A percentile compares a stretch with the other conserved stretches of the same genome.
These are phyloP conservation scores for Gymnorhina tibicen DNA, from an alignment of 2,113 vertebrate genomes.

Conservation along the genomic window DNA sequence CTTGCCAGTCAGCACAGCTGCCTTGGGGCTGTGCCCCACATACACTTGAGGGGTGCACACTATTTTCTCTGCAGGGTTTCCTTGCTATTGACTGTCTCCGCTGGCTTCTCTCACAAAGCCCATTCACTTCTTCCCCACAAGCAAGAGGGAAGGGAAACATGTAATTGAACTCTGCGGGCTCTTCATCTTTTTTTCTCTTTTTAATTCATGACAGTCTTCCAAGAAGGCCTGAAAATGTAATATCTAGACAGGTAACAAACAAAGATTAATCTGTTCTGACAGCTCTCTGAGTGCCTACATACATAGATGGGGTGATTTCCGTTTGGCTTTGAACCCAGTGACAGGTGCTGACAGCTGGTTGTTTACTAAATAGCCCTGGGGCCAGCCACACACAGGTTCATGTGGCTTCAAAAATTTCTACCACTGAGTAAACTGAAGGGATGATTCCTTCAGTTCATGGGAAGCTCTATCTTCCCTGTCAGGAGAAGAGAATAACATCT, in stretches of 20 bases:
- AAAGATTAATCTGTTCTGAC: background rate
- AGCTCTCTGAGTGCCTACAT: background rate
- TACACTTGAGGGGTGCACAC: fast-evolving
- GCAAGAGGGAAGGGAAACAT: background rate
- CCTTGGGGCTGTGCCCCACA: fast-evolving
- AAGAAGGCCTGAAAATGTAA: background rate
- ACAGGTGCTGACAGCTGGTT: background rate
- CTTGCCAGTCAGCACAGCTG: background rate
- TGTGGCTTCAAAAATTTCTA: background rate
- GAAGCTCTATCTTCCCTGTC: background rate
- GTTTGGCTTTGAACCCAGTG: background rate
- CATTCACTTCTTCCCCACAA: background rate
- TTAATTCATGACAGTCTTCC: background rate
- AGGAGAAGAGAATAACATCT: background rate
- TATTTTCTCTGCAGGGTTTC: background rate
- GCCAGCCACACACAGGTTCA: background rate
- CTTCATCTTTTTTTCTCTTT: background rate
- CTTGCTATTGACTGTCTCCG: background rate
- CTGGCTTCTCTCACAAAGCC: background rate
- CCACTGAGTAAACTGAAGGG: background rate
- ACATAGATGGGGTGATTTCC: background rate
- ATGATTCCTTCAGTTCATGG: background rate
- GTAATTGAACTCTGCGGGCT: background rate
- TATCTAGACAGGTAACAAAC: background rate
- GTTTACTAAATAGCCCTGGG: background rate